Percentiles rank a stretch among this genome's conserved stretches.
Conservation (phyloP, 1,140 invertebrate species). For the Hypsibius dujardini region DNA sequence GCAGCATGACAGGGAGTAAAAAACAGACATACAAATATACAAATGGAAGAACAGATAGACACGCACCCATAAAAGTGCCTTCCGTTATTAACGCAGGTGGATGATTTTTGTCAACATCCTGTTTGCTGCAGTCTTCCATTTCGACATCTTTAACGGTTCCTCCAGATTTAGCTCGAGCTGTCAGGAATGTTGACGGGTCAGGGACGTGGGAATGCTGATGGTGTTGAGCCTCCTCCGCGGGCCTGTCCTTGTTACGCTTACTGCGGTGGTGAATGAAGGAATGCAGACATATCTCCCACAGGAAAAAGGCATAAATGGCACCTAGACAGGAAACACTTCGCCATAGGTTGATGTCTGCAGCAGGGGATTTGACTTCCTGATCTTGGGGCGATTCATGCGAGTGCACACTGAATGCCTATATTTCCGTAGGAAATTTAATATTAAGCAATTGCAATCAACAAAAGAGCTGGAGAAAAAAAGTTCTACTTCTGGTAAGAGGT, state of each 20-base stretch:
- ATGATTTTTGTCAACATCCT: background rate
- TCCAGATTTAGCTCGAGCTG: background rate
- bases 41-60: no score
- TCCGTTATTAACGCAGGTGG: background rate
- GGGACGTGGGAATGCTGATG: constrained; percentile 14
- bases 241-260: background rate
- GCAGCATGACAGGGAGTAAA: no score
- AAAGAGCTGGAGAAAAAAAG: no score
- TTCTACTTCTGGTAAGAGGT: constrained; percentile 66
- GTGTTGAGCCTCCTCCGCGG: background rate
- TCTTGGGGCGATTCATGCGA: background rate
- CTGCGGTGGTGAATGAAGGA: background rate
- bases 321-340: background rate
- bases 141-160: background rate
- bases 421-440: background rate
- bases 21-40: no score
- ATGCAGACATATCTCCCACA: constrained; percentile 6
- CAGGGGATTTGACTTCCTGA: background rate
- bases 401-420: background rate
- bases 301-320: constrained; percentile 16
- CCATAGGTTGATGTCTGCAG: constrained; percentile 20
- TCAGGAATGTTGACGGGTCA: background rate
- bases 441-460: no score
- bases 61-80: constrained; percentile 1
- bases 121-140: background rate